Percentiles rank a stretch among this genome's conserved stretches.
phyloP scores from a whole-genome alignment of 2,888 invertebrate species.

The Metallyticus violacea region DNA sequence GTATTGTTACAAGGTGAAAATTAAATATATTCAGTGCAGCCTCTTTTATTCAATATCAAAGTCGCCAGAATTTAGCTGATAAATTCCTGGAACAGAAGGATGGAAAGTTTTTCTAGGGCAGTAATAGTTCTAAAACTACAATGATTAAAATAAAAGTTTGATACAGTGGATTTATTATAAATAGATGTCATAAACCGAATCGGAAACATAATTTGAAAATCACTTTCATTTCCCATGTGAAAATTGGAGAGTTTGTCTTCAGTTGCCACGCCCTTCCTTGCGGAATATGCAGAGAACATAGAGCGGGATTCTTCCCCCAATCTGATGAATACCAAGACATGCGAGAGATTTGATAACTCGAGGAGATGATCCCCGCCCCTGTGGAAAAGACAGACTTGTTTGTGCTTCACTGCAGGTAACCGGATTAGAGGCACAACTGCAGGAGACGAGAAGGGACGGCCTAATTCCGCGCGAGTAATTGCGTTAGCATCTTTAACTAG shows the following conservation, averaged over 20 bases:
- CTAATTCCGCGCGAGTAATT: constrained; percentile 12
- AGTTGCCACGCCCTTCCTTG: background rate
- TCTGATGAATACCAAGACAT: background rate
- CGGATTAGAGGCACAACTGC: background rate
- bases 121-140: too few relatives aligned
- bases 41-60: too few relatives aligned
- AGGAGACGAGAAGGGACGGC: background rate
- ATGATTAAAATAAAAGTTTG: too few relatives aligned
- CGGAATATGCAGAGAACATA: background rate
- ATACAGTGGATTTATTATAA: too few relatives aligned
- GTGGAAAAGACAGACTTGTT: background rate
- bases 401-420: constrained; percentile 7
- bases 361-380: background rate
- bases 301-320: background rate
- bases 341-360: background rate
- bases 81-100: too few relatives aligned
- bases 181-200: too few relatives aligned
- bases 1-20: too few relatives aligned
- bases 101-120: too few relatives aligned
- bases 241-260: background rate
- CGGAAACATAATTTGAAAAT: too few relatives aligned
- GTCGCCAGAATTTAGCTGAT: too few relatives aligned
- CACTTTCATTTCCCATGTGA: too few relatives aligned
- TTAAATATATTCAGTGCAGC: too few relatives aligned
- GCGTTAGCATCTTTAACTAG: constrained; percentile 20